These are phyloP conservation scores for Willowsia nigromaculata DNA, from an alignment of 2,888 invertebrate genomes.

Conservation along the genomic window DNA sequence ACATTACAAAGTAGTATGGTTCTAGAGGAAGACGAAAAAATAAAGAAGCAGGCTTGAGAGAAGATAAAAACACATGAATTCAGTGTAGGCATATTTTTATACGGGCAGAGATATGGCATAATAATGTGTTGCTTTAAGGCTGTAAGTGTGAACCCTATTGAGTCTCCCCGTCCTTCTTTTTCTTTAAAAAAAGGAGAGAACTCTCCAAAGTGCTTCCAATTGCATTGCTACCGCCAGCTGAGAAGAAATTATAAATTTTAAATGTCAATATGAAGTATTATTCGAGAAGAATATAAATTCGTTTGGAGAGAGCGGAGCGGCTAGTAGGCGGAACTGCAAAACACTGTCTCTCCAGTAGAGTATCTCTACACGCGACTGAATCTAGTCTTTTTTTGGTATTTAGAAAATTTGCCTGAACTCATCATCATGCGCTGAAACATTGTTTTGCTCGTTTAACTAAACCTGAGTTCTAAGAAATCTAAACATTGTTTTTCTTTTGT, in stretches of 20 bases:
- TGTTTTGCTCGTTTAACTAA: not conserved
- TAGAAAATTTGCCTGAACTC: not conserved
- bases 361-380: not conserved
- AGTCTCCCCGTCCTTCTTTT: not conserved
- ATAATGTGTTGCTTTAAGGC: not conserved
- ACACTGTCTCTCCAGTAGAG: no score
- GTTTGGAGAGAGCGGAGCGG: not conserved
- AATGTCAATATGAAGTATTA: slow-evolving; percentile 77
- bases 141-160: not conserved
- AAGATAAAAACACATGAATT: not conserved
- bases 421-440: not conserved
- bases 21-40: not conserved
- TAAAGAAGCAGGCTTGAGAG: not conserved
- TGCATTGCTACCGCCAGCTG: slow-evolving; percentile 72
- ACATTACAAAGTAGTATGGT: slow-evolving; percentile 9
- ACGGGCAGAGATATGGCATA: not conserved
- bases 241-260: slow-evolving; percentile 78
- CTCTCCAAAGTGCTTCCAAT: slow-evolving; percentile 77
- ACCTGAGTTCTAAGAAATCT: not conserved
- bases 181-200: slow-evolving; percentile 38
- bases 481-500: not conserved
- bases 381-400: not conserved
- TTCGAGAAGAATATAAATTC: slow-evolving; percentile 65
- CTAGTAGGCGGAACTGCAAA: not conserved
- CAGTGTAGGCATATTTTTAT: slow-evolving; percentile 8